Conservation (phyloP, 2,888 invertebrate genomes). For the Apoda limacodes region DNA sequence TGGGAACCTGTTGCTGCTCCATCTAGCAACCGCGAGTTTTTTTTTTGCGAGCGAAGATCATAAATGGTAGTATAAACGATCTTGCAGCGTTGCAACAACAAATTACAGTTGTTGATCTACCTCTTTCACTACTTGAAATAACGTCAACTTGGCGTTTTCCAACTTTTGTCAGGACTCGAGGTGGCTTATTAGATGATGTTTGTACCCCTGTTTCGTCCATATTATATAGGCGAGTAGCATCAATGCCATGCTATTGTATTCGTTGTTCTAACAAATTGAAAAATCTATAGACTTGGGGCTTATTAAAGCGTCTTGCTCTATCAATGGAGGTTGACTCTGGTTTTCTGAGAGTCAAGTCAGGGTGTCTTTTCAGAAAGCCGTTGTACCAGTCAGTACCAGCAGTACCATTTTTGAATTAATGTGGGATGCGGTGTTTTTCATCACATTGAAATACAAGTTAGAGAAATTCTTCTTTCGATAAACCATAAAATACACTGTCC, state of each 20-base stretch:
- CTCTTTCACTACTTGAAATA: too few relatives aligned
- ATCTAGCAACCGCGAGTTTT: too few relatives aligned
- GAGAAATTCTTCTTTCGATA: too few relatives aligned
- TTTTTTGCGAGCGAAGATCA: constrained; percentile 1
- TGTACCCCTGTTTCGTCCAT: too few relatives aligned
- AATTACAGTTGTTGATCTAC: not conserved
- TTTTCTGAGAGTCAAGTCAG: constrained; percentile 13
- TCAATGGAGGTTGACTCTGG: constrained; percentile 17
- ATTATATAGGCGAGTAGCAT: constrained; percentile 13
- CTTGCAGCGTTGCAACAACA: constrained; percentile 3
- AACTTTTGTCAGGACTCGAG: too few relatives aligned
- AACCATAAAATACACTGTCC: too few relatives aligned
- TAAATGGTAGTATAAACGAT: constrained; percentile 1
- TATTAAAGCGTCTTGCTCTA: constrained; percentile 25
- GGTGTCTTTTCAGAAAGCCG: constrained; percentile 15
- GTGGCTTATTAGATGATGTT: too few relatives aligned
- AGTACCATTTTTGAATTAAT: too few relatives aligned
- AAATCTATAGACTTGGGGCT: constrained; percentile 22
- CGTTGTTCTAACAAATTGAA: constrained; percentile 20
- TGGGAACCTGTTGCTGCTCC: too few relatives aligned
- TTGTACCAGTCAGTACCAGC: constrained; percentile 19
- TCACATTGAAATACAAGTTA: too few relatives aligned
- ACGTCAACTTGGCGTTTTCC: too few relatives aligned
- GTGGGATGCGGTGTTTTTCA: too few relatives aligned
- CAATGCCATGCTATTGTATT: constrained; percentile 19